Percentiles rank a stretch among this genome's conserved stretches.
Evolutionary conservation across 2,888 invertebrate genomes (phyloP).

Genomic region (Drosophila nr. perissopoda): DNA sequence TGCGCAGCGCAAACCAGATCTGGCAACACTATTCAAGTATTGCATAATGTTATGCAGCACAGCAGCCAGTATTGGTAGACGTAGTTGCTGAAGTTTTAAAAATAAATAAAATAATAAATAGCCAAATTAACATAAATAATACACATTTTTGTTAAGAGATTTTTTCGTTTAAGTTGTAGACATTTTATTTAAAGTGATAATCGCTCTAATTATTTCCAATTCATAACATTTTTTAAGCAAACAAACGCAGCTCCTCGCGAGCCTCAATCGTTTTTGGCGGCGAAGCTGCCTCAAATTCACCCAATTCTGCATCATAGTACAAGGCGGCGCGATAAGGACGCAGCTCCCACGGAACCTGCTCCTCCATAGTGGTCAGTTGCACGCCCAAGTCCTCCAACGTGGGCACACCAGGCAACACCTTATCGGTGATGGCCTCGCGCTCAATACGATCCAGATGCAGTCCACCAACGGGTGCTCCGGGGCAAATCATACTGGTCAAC

Average conservation of each 20-base stretch:
- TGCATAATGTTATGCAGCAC: slow-evolving; percentile 30
- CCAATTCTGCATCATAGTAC: slow-evolving; percentile 91
- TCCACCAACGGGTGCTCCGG: slow-evolving; percentile 88
- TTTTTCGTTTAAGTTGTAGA: slow-evolving; percentile 38
- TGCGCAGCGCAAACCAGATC: slow-evolving; percentile 20
- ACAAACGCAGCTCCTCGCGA: slow-evolving; percentile 76
- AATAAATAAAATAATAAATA: neutral
- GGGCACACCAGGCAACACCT: slow-evolving; percentile 87
- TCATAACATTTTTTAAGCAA: slow-evolving; percentile 72
- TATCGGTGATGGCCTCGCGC: slow-evolving; percentile 92
- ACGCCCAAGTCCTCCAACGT: slow-evolving; percentile 96
- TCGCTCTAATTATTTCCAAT: slow-evolving; percentile 56
- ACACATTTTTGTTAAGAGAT: neutral
- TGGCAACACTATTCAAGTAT: slow-evolving; percentile 50
- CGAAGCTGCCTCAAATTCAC: slow-evolving; percentile 89
- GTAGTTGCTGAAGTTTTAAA: neutral
- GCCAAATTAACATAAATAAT: neutral
- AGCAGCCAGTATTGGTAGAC: slow-evolving; percentile 27
- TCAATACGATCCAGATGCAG: slow-evolving; percentile 93
- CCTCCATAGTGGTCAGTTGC: slow-evolving; percentile 90
- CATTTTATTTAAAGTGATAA: slow-evolving; percentile 55
- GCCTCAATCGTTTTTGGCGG: slow-evolving; percentile 85
- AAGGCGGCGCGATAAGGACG: slow-evolving; percentile 88
- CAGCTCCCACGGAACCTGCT: slow-evolving; percentile 93
- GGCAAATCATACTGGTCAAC: slow-evolving; percentile 87